Base-by-base conservation (phyloP, 2,797 vertebrate species). In the Sebastes vulpes region DNA sequence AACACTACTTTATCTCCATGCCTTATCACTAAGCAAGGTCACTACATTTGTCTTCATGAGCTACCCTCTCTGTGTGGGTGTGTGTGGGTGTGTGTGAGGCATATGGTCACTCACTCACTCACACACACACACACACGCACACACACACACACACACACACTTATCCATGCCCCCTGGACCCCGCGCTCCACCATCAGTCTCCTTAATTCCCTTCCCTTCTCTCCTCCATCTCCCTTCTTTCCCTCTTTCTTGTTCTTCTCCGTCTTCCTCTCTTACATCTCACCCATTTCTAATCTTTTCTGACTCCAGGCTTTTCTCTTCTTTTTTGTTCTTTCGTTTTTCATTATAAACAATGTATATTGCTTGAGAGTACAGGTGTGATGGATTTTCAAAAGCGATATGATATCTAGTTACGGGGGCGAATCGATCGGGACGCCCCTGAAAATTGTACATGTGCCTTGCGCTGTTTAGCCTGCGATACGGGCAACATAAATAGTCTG, bases 1-100 rank as follows among this genome's bases (percentile, higher is more conserved):
- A 88, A 87, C 87, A 72, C 87, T 86, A 89, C 88, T 93, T 92
- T 92, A 87, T 94, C 92, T 94, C 92, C 88, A 92, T 91, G 89
- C 87, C 89, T 93, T 93, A 95, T 94, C 93, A 87, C 89, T 79
- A 87, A 83, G 85, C 92, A 95, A 96, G 94, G 94, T 93, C 94
- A 94, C 81, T 91, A 80, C 92, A 96, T 95, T 94, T 93, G 85
- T 96, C 94, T 96, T 94, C 90, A 93, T 95, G 93, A 94, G 91
- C 84, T 77, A 70, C 71, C 65, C 82, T 84, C 68, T 73, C 4
- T 68, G 23, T 79, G 69, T 72, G 72, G 6, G 85, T 58, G 74
- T 63, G 66, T 81, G 78, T 65, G 75, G 4, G 78, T 31, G 75
- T 70, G 61, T 79, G 74, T 76, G 66, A 64, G 65, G 53, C 52